Conservation (phyloP, 2,797 vertebrate species). For the Serranus cabrilla region DNA sequence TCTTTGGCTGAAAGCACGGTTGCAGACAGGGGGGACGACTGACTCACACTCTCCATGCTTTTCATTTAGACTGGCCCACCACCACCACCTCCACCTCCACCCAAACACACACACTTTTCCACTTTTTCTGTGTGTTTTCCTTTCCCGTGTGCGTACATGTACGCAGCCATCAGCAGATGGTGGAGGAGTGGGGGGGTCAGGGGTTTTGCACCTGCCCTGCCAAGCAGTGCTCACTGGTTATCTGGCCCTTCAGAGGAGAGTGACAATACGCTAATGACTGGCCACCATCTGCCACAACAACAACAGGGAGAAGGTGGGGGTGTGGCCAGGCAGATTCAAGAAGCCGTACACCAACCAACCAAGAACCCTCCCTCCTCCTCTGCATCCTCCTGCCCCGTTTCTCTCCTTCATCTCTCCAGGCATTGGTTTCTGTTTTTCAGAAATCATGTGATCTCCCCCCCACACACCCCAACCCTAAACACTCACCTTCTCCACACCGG, state of each 20-base stretch:
- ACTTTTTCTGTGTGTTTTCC: constrained; percentile 48
- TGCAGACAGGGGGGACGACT: constrained; percentile 46
- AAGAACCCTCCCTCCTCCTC: constrained; percentile 17
- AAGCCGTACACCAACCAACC: constrained; percentile 40
- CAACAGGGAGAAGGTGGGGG: constrained; percentile 72
- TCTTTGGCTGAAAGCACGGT: constrained; percentile 33
- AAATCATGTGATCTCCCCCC: constrained; percentile 65
- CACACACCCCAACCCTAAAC: constrained; percentile 20
- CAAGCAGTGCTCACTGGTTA: constrained; percentile 86
- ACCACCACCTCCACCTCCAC: not conserved
- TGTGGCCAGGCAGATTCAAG: constrained; percentile 66
- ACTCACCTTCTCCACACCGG: constrained; percentile 43
- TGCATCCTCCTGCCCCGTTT: constrained; percentile 25
- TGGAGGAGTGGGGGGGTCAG: constrained; percentile 84
- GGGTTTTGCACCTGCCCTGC: constrained; percentile 90
- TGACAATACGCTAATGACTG: constrained; percentile 91
- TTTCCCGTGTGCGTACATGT: constrained; percentile 46
- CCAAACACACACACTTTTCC: constrained; percentile 32
- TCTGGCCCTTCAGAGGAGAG: constrained; percentile 86
- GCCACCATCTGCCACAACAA: constrained; percentile 88
- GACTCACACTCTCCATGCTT: constrained; percentile 62
- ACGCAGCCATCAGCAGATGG: constrained; percentile 74
- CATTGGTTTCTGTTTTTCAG: constrained; percentile 77
- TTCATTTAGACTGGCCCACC: constrained; percentile 48
- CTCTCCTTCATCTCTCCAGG: constrained; percentile 55